Evolutionary conservation across 1,140 invertebrate species (phyloP), one percentile per base, ranked within the genome.

Genomic region (Monochamus saltuarius): DNA sequence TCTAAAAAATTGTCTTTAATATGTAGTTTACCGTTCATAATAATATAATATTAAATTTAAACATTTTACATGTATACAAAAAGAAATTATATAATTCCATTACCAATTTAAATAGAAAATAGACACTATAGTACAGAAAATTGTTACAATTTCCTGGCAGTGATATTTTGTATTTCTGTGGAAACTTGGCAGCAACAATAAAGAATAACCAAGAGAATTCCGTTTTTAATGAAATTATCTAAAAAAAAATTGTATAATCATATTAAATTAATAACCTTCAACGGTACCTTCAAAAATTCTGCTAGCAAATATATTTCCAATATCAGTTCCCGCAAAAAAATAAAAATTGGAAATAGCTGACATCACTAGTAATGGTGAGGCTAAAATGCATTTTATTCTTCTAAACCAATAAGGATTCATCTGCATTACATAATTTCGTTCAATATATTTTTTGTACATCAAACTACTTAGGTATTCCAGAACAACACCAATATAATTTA

Each of bases 321-420:
- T 80, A 49, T 87, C 82, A 60, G 77, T 78, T 0, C 88, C 89
- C 62, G 84, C 88, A 77, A 94, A 90, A 70, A 95, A 93, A 76
- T 90, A 93, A 71, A 92, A 91, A 78, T 91, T 93, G 2, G 91
- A 92, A 65, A 92, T 81, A 6, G 87, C 87, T 9, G 91, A 92
- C 58, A 92, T 76, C 10, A 87, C 83, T 61, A 92, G 81, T 19
- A 94, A 75, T 29, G 90, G 90, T 22, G 86, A 81, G 56, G 85
- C 82, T 54, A 89, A 68, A 2, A 87, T 55, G 50, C 87, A 90
- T 71, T 86, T 80, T 38, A 91, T 78, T 62, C 90, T 78, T 56
- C 82, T 77, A 35, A 69, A 65, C 62, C 64, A 61, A 47, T 53
- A 75, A 76, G 78, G 38, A 85, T 61, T 29, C 59, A 61, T 68